phyloP scores from a whole-genome alignment of 2,888 invertebrate species.

The Aplocera efformata region DNA sequence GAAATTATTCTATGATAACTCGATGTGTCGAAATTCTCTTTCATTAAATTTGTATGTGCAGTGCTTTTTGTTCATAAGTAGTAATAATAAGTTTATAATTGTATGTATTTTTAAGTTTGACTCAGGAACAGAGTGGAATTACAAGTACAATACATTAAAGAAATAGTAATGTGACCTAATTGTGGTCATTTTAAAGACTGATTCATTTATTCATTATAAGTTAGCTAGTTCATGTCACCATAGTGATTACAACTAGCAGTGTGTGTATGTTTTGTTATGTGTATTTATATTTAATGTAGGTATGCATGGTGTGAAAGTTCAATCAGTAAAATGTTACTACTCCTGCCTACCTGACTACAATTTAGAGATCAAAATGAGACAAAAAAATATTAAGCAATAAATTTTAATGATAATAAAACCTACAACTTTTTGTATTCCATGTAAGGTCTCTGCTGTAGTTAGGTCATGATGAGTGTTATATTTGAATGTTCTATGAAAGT shows the following conservation, averaged over 20 bases:
- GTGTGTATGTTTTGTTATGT: conserved; percentile 55
- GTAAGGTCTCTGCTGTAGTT: conserved; percentile 33
- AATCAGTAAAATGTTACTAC: conserved; percentile 20
- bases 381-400: conserved; percentile 29
- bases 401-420: conserved; percentile 22
- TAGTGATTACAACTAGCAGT: conserved; percentile 52
- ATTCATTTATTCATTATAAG: conserved; percentile 76
- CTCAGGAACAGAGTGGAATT: conserved; percentile 72
- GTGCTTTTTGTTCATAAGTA: conserved; percentile 68
- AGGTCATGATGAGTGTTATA: conserved; percentile 32
- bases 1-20: conserved; percentile 29
- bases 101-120: conserved; percentile 63
- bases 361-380: conserved; percentile 47
- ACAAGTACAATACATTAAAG: conserved; percentile 48
- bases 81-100: conserved; percentile 61
- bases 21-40: conserved; percentile 59
- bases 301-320: conserved; percentile 44
- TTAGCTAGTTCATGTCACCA: conserved; percentile 72
- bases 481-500: conserved; percentile 26
- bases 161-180: conserved; percentile 52
- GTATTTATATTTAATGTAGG: conserved; percentile 59
- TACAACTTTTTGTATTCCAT: neutral
- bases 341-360: conserved; percentile 41
- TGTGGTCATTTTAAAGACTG: conserved; percentile 72
- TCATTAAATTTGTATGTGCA: conserved; percentile 63